Evolutionary conservation across 1,140 invertebrate species (phyloP).

Genomic region (Drosophila equinoxialis): DNA sequence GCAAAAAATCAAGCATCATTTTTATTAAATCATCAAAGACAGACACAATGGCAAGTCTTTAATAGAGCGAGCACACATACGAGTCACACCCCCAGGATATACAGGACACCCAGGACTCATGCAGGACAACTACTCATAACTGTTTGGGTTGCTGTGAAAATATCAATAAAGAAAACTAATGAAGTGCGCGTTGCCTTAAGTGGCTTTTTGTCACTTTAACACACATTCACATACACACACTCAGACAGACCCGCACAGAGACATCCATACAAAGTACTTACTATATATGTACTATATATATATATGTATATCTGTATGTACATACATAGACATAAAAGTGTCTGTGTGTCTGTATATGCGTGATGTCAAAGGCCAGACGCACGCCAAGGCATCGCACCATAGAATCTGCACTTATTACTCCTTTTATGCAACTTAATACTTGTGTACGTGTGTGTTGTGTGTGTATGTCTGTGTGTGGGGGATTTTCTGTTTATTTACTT

Average conservation of each 20-base stretch:
- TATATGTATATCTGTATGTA: conserved; percentile 6
- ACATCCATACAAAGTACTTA: conserved; percentile 25
- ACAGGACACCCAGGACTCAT: conserved; percentile 2
- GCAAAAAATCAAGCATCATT: conserved; percentile 45
- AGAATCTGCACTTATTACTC: conserved; percentile 79
- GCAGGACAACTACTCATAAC: conserved; percentile 65
- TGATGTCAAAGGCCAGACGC: conserved; percentile 70
- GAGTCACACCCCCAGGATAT: conserved; percentile 35
- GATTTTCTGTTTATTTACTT: conserved; percentile 63
- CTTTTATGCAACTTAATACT: conserved; percentile 63
- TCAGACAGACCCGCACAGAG: conserved; percentile 3
- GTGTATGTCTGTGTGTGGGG: conserved; percentile 23
- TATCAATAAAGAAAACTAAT: conserved; percentile 81
- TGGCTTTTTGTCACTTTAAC: conserved; percentile 76
- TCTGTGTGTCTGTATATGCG: conserved; percentile 12
- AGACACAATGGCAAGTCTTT: conserved; percentile 27
- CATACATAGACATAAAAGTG: not conserved
- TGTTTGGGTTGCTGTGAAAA: conserved; percentile 75
- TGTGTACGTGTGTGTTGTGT: conserved; percentile 36
- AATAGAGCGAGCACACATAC: conserved; percentile 16
- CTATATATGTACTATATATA: conserved; percentile 4
- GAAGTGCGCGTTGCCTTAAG: conserved; percentile 80
- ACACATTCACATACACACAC: conserved; percentile 27
- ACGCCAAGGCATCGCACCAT: conserved; percentile 59
- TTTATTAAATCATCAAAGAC: conserved; percentile 71